Percentiles rank a stretch among this genome's conserved stretches.
phyloP scores from a whole-genome alignment of 2,888 invertebrate genomes.

The Embidobia sp. region DNA sequence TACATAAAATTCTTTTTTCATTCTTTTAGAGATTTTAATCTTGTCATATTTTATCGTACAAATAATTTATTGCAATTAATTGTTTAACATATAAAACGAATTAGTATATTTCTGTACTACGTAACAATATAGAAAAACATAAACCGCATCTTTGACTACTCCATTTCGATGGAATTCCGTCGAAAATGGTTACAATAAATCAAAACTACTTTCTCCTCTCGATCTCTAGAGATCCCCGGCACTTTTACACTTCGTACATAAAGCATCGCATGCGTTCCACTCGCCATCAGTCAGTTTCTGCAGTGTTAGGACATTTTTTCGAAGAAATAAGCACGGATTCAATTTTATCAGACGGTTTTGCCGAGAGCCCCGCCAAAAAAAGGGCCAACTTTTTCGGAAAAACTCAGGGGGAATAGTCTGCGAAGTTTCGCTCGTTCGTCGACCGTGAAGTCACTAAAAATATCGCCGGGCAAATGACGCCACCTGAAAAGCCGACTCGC shows the following conservation, averaged over 20 bases:
- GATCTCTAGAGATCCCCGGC: constrained; percentile 23
- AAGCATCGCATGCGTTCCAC: constrained; percentile 26
- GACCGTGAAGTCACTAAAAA: constrained; percentile 19
- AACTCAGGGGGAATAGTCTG: constrained; percentile 25
- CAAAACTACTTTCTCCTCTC: constrained; percentile 45
- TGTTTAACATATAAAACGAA: too few species aligned
- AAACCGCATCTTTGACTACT: too few species aligned
- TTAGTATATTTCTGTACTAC: too few species aligned
- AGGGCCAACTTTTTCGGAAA: constrained; percentile 5
- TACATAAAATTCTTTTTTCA: too few species aligned
- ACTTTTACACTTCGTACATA: constrained; percentile 47
- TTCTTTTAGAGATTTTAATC: too few species aligned
- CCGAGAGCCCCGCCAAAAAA: not conserved
- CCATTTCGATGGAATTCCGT: constrained; percentile 15
- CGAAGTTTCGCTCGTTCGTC: constrained; percentile 28
- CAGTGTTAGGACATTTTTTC: constrained; percentile 24
- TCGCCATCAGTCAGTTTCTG: constrained; percentile 36
- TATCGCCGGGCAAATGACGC: constrained; percentile 5
- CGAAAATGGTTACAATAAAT: constrained; percentile 48
- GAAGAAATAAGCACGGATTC: constrained; percentile 40
- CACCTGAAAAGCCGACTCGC: not conserved
- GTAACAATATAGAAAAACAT: too few species aligned
- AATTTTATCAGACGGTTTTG: constrained; percentile 43
- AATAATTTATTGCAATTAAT: too few species aligned
- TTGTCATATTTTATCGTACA: too few species aligned